Percentiles rank a stretch among this genome's conserved stretches.
Conservation (phyloP, 2,888 invertebrate genomes). For the Trichacis sp. region DNA sequence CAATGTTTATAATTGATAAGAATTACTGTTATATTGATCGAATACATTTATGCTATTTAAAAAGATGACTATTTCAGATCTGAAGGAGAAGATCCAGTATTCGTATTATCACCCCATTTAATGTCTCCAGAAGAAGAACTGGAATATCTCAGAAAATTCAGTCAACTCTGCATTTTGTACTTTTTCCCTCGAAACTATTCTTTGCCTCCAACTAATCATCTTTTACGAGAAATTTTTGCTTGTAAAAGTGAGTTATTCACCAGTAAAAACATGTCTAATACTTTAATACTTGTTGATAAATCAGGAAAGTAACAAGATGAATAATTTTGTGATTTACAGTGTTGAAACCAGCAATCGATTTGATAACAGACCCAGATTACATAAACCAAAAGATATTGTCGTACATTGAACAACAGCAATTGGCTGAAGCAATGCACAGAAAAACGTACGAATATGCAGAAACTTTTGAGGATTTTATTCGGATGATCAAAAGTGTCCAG, state of each 20-base stretch:
- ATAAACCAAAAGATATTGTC: conserved; percentile 88
- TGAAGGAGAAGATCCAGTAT: conserved; percentile 73
- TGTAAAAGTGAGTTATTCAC: conserved; percentile 86
- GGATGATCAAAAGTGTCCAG: conserved; percentile 83
- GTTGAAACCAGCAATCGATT: conserved; percentile 84
- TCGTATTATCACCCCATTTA: conserved; percentile 81
- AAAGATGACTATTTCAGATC: conserved; percentile 48
- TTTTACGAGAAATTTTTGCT: conserved; percentile 85
- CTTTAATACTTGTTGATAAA: too few relatives aligned
- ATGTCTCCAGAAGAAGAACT: conserved; percentile 80
- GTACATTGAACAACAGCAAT: conserved; percentile 85
- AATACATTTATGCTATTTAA: too few relatives aligned
- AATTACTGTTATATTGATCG: too few relatives aligned
- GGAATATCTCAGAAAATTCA: conserved; percentile 84
- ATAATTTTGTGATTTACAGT: conserved; percentile 70
- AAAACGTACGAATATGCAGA: conserved; percentile 89
- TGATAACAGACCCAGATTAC: conserved; percentile 90
- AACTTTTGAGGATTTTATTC: conserved; percentile 89
- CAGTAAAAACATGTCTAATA: too few relatives aligned
- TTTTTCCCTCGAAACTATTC: conserved; percentile 86
- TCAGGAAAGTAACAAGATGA: too few relatives aligned
- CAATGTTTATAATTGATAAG: too few relatives aligned
- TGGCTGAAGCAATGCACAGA: conserved; percentile 82
- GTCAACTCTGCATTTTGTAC: conserved; percentile 85
- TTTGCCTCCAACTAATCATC: conserved; percentile 80